Conservation (phyloP, 2,888 invertebrate species). For the Odontomyia ornata region DNA sequence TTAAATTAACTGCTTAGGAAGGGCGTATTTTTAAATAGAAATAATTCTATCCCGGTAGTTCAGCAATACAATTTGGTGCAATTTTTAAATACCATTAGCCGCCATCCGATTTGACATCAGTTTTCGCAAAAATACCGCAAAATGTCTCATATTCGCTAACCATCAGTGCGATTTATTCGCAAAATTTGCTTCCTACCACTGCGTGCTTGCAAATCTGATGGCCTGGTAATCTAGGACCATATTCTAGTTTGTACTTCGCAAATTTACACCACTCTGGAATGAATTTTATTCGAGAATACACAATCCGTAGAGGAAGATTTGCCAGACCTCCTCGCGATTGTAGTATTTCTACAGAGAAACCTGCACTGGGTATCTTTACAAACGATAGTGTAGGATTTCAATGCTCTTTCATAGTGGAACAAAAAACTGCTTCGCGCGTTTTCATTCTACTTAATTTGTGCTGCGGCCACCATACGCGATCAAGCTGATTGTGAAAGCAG, state of each 20-base stretch:
- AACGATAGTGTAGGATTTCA: background rate
- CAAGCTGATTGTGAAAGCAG: background rate
- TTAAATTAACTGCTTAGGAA: too few relatives aligned
- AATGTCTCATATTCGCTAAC: background rate
- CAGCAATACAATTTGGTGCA: too few relatives aligned
- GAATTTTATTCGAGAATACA: background rate
- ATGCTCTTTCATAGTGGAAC: background rate
- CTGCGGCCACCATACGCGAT: too few relatives aligned
- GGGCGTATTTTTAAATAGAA: too few relatives aligned
- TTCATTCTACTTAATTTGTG: background rate
- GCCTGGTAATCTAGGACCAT: conserved; percentile 43
- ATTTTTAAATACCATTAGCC: too few relatives aligned
- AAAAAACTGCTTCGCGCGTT: background rate
- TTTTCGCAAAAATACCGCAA: background rate
- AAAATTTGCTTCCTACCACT: background rate
- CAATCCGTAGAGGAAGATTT: background rate
- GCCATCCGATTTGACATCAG: too few relatives aligned
- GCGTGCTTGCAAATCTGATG: background rate
- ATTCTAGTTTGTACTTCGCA: conserved; percentile 42
- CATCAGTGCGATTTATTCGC: background rate
- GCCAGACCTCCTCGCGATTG: background rate
- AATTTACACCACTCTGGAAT: conserved; percentile 23
- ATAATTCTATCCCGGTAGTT: too few relatives aligned
- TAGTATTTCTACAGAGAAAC: background rate
- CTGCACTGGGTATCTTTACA: background rate